A percentile compares a stretch with the other conserved stretches of the same genome.
Evolutionary conservation across 2,888 invertebrate species (phyloP).

Genomic region (Gonocerus acuteangulatus): DNA sequence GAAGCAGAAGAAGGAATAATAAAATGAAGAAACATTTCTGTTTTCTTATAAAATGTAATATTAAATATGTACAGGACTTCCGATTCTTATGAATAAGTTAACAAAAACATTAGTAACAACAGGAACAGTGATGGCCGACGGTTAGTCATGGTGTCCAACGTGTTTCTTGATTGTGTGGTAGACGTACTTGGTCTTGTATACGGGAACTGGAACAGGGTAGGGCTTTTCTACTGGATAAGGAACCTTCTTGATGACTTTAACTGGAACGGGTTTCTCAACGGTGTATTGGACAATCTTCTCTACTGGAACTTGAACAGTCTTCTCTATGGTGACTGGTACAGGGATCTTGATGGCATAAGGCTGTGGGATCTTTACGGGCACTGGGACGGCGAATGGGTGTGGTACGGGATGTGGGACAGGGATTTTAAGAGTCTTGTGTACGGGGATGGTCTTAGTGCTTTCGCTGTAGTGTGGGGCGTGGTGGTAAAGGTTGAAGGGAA

Average conservation of each 20-base stretch:
- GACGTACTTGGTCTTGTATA: conserved; percentile 39
- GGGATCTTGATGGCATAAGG: conserved; percentile 38
- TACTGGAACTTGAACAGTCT: conserved; percentile 38
- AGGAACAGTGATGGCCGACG: not conserved
- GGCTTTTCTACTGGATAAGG: conserved; percentile 39
- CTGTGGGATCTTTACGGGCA: conserved; percentile 36
- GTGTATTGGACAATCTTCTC: conserved; percentile 40
- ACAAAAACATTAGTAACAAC: conserved; percentile 16
- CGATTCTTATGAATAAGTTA: conserved; percentile 23
- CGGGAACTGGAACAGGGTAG: conserved; percentile 39
- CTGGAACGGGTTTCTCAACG: conserved; percentile 38
- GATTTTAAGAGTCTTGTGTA: conserved; percentile 30
- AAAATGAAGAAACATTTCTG: not conserved
- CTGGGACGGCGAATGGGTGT: conserved; percentile 37
- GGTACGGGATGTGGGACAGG: conserved; percentile 33
- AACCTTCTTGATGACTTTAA: conserved; percentile 38
- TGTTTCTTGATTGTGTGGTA: conserved; percentile 36
- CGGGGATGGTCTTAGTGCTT: conserved; percentile 31
- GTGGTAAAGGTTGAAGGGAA: not conserved
- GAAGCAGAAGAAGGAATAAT: no score
- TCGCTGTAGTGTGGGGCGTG: conserved; percentile 31
- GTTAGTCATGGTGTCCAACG: conserved; percentile 23
- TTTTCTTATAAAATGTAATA: conserved; percentile 11
- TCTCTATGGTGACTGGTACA: conserved; percentile 39
- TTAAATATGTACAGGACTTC: conserved; percentile 8